A percentile compares a stretch with the other conserved stretches of the same genome.
phyloP scores from a whole-genome alignment of 2,797 vertebrate genomes.

The Sylvilagus floridanus region DNA sequence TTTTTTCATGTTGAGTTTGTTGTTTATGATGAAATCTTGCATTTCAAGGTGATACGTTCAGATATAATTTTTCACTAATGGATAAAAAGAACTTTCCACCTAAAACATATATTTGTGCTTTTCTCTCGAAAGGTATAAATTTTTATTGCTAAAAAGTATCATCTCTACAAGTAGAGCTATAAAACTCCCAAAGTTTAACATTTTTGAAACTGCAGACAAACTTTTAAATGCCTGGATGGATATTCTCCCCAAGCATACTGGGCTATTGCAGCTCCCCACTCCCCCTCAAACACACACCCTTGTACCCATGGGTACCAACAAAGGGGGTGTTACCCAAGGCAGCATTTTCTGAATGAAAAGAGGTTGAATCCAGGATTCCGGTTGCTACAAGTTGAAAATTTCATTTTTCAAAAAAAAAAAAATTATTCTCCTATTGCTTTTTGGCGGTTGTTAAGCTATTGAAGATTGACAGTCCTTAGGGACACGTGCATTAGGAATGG shows the following conservation, averaged over 20 bases:
- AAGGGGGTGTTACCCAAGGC: too few relatives aligned
- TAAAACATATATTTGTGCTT: constrained; percentile 32
- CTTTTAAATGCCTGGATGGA: background rate
- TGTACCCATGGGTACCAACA: too few relatives aligned
- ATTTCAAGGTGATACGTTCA: constrained; percentile 53
- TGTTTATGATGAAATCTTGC: constrained; percentile 50
- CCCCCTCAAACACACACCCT: too few relatives aligned
- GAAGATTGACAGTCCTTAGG: background rate
- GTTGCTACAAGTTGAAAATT: background rate
- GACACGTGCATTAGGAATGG: background rate
- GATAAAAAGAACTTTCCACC: constrained; percentile 43
- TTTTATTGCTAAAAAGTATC: constrained; percentile 50
- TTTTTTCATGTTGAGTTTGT: constrained; percentile 46
- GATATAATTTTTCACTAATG: constrained; percentile 71
- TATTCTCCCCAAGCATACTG: background rate
- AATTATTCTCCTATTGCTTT: background rate
- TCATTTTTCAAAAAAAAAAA: background rate
- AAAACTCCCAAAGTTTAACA: constrained; percentile 34
- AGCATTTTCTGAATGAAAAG: background rate
- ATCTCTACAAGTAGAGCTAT: constrained; percentile 15
- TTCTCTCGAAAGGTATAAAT: constrained; percentile 10
- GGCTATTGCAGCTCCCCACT: background rate
- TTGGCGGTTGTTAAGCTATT: background rate
- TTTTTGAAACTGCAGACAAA: constrained; percentile 60
- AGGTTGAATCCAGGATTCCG: background rate